Percentiles rank a stretch among this genome's conserved stretches.
These are phyloP conservation scores for Alectura lathami DNA, from an alignment of 2,113 vertebrate species.

Conservation along the genomic window DNA sequence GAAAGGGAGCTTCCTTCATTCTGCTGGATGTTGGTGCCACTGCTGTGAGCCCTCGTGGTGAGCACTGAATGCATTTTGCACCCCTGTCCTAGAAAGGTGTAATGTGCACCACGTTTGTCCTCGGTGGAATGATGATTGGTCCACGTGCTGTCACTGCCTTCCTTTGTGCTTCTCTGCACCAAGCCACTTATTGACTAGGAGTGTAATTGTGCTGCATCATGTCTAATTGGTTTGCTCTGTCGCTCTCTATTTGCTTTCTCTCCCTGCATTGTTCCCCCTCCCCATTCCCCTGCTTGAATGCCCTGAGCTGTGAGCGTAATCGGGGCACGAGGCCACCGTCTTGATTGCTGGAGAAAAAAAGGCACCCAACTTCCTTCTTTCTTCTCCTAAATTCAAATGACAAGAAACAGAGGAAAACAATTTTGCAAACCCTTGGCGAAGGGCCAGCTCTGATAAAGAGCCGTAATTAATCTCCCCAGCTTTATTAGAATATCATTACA, in stretches of 20 bases:
- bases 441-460: slow-evolving; percentile 65
- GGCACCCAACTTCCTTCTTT: slow-evolving; percentile 50
- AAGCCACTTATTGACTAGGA: slow-evolving; percentile 1
- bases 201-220: slow-evolving; percentile 34
- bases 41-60: neutral
- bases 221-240: slow-evolving; percentile 48
- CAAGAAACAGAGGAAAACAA: slow-evolving; percentile 73
- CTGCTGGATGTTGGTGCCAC: neutral
- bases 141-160: accelerated
- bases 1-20: neutral
- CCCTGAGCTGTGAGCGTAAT: neutral
- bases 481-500: slow-evolving; percentile 75
- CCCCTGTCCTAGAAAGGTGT: neutral
- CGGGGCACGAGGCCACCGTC: neutral
- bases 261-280: neutral
- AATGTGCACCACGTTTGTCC: neutral
- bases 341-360: slow-evolving; percentile 42
- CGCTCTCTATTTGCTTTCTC: slow-evolving; percentile 19
- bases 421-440: slow-evolving; percentile 61
- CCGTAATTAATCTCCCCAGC: slow-evolving; percentile 71
- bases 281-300: neutral
- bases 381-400: slow-evolving; percentile 67
- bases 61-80: neutral
- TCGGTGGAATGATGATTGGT: neutral
- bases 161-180: slow-evolving; percentile 12